These are phyloP conservation scores for Dysmachus trigonus DNA, from an alignment of 2,888 invertebrate genomes.

Conservation along the genomic window DNA sequence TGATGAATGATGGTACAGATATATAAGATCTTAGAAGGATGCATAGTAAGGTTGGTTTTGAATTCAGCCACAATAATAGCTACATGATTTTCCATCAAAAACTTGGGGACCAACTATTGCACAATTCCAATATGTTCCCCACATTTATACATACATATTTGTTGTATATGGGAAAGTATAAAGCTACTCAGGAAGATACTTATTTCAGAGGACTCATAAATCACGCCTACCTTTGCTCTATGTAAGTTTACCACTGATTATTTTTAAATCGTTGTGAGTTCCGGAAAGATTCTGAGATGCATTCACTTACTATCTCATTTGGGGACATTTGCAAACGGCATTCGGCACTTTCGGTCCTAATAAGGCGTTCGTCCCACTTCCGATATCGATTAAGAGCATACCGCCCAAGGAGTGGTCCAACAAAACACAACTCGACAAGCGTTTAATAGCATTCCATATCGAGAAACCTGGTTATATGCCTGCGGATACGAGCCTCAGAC, in stretches of 20 bases:
- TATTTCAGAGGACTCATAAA: neutral
- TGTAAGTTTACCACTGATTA: neutral
- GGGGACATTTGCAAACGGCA: neutral
- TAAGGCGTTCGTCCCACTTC: neutral
- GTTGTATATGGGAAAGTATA: neutral
- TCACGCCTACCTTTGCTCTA: neutral
- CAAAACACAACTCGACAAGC: conserved; percentile 12
- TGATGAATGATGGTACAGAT: too few species aligned
- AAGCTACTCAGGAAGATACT: neutral
- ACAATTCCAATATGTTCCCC: too few species aligned
- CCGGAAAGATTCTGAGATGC: neutral
- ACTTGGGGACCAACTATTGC: too few species aligned
- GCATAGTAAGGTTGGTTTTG: too few species aligned
- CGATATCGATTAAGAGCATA: neutral
- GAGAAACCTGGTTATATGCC: neutral
- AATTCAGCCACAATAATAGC: too few species aligned
- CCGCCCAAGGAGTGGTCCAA: neutral
- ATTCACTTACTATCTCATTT: neutral
- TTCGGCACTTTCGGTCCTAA: neutral
- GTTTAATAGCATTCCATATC: conserved; percentile 29
- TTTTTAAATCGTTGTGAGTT: neutral
- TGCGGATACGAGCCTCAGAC: neutral
- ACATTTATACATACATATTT: neutral
- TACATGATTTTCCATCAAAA: too few species aligned
- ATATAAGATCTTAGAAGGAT: too few species aligned